Conservation (phyloP, 2,113 vertebrate genomes). For the Choloepus hoffmanni region DNA sequence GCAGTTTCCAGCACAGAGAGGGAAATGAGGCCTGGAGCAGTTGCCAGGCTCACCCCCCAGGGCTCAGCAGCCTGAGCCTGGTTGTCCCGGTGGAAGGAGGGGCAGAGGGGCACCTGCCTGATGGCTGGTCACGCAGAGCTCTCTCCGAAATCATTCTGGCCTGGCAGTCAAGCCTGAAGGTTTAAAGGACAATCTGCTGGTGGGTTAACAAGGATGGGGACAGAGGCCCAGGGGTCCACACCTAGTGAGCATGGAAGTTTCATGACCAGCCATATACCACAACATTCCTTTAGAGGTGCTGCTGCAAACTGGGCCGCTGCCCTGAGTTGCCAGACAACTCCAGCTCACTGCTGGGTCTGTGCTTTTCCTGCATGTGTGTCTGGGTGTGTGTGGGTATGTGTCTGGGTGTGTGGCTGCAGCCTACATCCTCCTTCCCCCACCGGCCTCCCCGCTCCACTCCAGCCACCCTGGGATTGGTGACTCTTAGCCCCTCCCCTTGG, state of each 20-base stretch:
- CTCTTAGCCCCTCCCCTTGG: constrained; percentile 77
- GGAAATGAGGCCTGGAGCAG: not conserved
- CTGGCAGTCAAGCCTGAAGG: not conserved
- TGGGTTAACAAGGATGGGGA: not conserved
- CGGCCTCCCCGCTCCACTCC: constrained; percentile 37
- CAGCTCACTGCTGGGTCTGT: constrained; percentile 2
- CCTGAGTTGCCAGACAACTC: not conserved
- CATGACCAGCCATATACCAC: not conserved
- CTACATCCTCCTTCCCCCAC: not conserved
- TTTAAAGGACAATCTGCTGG: constrained; percentile 35
- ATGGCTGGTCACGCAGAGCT: too few species aligned
- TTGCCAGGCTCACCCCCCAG: not conserved
- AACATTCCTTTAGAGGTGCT: not conserved
- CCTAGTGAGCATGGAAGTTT: not conserved
- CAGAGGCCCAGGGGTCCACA: not conserved
- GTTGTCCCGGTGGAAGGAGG: not conserved
- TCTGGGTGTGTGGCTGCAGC: constrained; percentile 20
- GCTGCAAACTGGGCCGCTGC: constrained; percentile 12
- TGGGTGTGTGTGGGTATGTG: not conserved
- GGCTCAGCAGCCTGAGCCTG: not conserved
- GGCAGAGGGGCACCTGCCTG: not conserved
- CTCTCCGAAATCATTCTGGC: not conserved
- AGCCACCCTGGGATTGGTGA: constrained; percentile 81
- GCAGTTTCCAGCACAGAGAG: not conserved
- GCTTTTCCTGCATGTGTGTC: not conserved